Base-by-base conservation (phyloP, 2,888 invertebrate species). In the Mimachlamys varia region DNA sequence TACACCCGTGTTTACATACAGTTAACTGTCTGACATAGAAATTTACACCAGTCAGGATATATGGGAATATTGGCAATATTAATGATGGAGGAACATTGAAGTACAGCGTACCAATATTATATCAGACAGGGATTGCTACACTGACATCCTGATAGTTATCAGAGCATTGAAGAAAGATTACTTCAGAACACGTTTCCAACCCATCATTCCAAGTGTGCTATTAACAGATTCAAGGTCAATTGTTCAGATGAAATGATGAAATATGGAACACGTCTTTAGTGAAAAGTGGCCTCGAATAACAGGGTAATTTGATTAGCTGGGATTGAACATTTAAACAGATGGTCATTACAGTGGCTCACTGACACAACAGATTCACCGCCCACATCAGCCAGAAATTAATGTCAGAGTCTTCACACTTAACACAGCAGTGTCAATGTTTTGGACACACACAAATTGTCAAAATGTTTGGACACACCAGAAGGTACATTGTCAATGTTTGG, bases 141-240 rank as follows among this genome's bases (percentile, higher is more conserved):
- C 7, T 44, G 44, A 44, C 44, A 44, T 44, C 44, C 44, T 5
- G 44, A 44, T 44, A 44, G 5, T 53, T 5, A 53, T 53, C 53
- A 53, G 5, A 10, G 53, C 5, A 2, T 53, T 53, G 17, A 7
- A 17, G 53, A 15, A 10, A 53, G 19, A 19, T 17, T 17, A 53
- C 53, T 17, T 17, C 53, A 19, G 58, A 58, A n/a, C 58, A 19
- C n/a, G 58, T 58, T 58, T 58, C 58, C 15, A 7, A 22, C 19
- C 58, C 22, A 33, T 76, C 7, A 62, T 76, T 33, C 33, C 33
- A 15, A 17, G 27, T 76, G 76, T 62, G 62, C 62, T n/a, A 76
- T 76, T 76, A 76, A 76, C 76, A 33, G 76, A 76, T 76, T 33
- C 76, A 76, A 76, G 76, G 76, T 27, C 76, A 76, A 27, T 27